These are phyloP conservation scores for Catotricha subobsoleta DNA, from an alignment of 2,888 invertebrate species.

Conservation along the genomic window DNA sequence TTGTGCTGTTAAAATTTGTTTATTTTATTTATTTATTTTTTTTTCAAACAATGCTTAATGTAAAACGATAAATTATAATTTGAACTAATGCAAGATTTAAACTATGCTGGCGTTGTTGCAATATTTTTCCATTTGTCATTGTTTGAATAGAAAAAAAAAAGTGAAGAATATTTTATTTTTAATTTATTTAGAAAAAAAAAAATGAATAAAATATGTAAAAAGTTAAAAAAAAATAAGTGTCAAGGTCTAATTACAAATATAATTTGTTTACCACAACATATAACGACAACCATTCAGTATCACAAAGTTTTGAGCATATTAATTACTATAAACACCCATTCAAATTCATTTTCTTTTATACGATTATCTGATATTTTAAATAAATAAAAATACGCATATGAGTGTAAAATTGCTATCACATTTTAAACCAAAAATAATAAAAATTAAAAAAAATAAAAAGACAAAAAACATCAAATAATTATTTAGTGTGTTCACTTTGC, in stretches of 20 bases:
- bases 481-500: too few relatives aligned
- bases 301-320: too few relatives aligned
- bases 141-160: neutral
- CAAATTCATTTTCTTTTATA: neutral
- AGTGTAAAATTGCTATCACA: neutral
- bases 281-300: too few relatives aligned
- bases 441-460: too few relatives aligned
- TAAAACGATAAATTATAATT: neutral
- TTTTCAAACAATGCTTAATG: neutral
- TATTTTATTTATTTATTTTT: neutral
- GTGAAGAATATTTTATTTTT: neutral
- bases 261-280: constrained; percentile 1
- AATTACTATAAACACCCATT: too few relatives aligned
- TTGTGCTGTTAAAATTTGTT: too few relatives aligned
- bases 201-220: neutral
- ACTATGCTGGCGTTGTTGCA: neutral
- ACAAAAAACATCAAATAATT: too few relatives aligned
- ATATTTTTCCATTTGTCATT: neutral
- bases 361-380: neutral
- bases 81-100: neutral
- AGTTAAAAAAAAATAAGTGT: neutral
- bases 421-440: too few relatives aligned
- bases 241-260: neutral
- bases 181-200: neutral
- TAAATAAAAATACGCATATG: neutral